phyloP scores from a whole-genome alignment of 2,797 vertebrate genomes.

The Hephaestus fuliginosus region DNA sequence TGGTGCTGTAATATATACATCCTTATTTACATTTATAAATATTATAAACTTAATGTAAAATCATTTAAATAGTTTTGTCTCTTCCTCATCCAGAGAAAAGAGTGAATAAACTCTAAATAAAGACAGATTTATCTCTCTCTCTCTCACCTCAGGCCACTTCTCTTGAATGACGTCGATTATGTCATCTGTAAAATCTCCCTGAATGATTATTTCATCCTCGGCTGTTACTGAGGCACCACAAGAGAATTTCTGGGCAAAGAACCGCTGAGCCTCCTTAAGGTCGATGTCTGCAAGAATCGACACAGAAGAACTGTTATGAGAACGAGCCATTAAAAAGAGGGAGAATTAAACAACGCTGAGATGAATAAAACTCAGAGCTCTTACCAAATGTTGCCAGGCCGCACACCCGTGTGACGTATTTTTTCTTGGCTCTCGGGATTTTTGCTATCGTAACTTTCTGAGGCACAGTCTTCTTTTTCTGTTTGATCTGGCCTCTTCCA shows the following conservation, averaged over 20 bases:
- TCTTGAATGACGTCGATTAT: conserved; percentile 99
- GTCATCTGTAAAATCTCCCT: conserved; percentile 99
- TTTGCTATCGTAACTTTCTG: conserved; percentile 99
- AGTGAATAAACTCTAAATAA: not conserved
- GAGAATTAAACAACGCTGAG: fast-evolving
- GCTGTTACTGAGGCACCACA: conserved; percentile 98
- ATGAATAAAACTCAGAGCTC: conserved; percentile 32
- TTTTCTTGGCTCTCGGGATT: conserved; percentile 99
- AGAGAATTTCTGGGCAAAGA: conserved; percentile 99
- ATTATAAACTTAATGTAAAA: no score
- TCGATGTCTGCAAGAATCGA: conserved; percentile 90
- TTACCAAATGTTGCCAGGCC: conserved; percentile 96
- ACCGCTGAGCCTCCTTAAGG: conserved; percentile 99
- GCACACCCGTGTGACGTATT: conserved; percentile 98
- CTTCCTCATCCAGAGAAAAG: not conserved
- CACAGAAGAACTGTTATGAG: not conserved
- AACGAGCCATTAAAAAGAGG: not conserved
- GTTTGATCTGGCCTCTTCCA: conserved; percentile 98
- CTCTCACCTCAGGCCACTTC: conserved; percentile 96
- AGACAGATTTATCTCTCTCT: not conserved
- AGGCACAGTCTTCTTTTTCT: conserved; percentile 99
- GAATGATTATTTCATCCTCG: conserved; percentile 99
- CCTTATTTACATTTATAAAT: no score
- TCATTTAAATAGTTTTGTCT: no score
- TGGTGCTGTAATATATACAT: not conserved